phyloP scores from a whole-genome alignment of 2,888 invertebrate genomes.

The Lochmaea crataegi region DNA sequence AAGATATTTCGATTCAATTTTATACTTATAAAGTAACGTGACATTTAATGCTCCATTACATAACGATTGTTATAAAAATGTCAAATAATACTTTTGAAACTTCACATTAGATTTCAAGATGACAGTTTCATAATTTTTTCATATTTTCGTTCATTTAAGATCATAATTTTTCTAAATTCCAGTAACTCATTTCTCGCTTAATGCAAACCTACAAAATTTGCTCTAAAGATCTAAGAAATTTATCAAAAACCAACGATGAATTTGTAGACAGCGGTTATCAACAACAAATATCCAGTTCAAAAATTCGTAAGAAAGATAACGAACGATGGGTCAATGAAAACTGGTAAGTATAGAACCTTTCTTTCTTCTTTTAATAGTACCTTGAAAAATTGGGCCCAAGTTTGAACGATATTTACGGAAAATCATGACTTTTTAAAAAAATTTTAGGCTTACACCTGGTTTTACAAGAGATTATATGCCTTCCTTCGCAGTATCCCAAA shows the following conservation, averaged over 20 bases:
- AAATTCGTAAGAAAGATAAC: background rate
- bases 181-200: background rate
- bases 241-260: background rate
- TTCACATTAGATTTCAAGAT: background rate
- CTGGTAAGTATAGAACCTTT: background rate
- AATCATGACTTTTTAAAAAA: too few relatives aligned
- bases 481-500: background rate
- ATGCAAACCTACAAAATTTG: slow-evolving; percentile 15
- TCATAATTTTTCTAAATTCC: background rate
- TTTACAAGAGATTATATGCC: background rate
- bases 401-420: too few relatives aligned
- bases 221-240: background rate
- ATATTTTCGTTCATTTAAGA: background rate
- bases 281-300: background rate
- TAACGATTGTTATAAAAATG: background rate
- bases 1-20: too few relatives aligned
- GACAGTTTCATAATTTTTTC: background rate
- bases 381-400: too few relatives aligned
- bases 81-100: background rate
- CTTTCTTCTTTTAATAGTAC: too few relatives aligned
- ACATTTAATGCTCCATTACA: too few relatives aligned
- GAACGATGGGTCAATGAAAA: background rate
- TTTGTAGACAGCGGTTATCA: background rate
- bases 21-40: too few relatives aligned
- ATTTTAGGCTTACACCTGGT: background rate